A percentile compares a stretch with the other conserved stretches of the same genome.
These are phyloP conservation scores for Dichetophora obliterata DNA, from an alignment of 2,888 invertebrate genomes.

Conservation along the genomic window DNA sequence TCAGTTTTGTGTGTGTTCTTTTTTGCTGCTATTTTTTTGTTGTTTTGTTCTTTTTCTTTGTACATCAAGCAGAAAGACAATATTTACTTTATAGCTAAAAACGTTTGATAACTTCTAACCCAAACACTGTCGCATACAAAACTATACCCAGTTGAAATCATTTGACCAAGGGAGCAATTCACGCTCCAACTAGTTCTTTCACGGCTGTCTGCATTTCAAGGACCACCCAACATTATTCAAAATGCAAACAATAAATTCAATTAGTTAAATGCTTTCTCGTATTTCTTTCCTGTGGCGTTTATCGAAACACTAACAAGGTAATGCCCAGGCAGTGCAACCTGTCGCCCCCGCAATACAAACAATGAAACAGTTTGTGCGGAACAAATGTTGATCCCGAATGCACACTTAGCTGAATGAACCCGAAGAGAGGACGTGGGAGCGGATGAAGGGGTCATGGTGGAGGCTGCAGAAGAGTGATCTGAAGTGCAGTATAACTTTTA, in stretches of 20 bases:
- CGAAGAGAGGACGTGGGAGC: not conserved
- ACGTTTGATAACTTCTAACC: not conserved
- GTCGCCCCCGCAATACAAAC: not conserved
- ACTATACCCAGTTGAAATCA: not conserved
- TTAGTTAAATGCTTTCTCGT: slow-evolving; percentile 42
- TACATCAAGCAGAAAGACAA: not conserved
- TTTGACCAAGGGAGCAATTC: not conserved
- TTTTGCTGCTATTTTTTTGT: not conserved
- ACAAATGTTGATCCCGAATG: slow-evolving; percentile 35
- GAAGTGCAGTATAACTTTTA: slow-evolving; percentile 25
- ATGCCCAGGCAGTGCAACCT: not conserved
- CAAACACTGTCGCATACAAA: not conserved
- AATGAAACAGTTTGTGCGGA: slow-evolving; percentile 8
- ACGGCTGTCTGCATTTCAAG: slow-evolving; percentile 10
- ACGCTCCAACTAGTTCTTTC: not conserved
- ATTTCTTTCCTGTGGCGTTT: slow-evolving; percentile 5
- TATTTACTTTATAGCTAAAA: slow-evolving; percentile 8
- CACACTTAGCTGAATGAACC: slow-evolving; percentile 19
- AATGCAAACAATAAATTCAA: slow-evolving; percentile 43
- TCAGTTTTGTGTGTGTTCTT: not conserved
- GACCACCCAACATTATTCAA: slow-evolving; percentile 4
- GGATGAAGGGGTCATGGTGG: not conserved
- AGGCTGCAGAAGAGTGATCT: not conserved
- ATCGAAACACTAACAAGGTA: slow-evolving; percentile 23
- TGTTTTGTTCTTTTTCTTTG: not conserved